These are phyloP conservation scores for Chloebia gouldiae DNA, from an alignment of 2,113 vertebrate genomes.

Conservation along the genomic window DNA sequence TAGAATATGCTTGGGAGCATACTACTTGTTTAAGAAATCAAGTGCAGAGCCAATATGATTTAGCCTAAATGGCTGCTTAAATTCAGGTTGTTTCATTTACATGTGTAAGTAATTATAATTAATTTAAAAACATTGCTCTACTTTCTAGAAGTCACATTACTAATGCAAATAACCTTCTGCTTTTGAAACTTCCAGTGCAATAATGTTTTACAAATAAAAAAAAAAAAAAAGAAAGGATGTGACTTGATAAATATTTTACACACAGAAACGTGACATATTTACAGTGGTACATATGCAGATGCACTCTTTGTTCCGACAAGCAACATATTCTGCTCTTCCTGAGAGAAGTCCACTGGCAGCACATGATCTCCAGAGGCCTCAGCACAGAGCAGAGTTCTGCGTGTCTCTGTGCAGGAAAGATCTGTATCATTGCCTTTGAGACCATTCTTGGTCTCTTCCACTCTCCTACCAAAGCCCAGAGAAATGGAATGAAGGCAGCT, in stretches of 20 bases:
- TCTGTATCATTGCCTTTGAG: background rate
- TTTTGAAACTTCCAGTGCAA: slow-evolving; percentile 18
- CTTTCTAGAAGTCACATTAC: slow-evolving; percentile 31
- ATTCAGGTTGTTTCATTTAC: slow-evolving; percentile 45
- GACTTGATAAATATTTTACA: slow-evolving; percentile 29
- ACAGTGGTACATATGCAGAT: background rate
- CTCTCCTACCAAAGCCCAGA: background rate
- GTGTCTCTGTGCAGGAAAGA: background rate
- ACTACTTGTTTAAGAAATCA: slow-evolving; percentile 8
- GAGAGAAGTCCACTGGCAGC: background rate
- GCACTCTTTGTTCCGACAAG: background rate
- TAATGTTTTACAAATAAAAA: background rate
- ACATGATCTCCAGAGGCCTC: background rate
- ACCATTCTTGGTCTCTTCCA: background rate
- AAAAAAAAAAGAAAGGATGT: background rate
- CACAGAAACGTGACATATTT: background rate
- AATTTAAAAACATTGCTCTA: slow-evolving; percentile 48
- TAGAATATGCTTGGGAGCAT: background rate
- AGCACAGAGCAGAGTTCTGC: background rate
- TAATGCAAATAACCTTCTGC: slow-evolving; percentile 38
- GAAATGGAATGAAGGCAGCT: background rate
- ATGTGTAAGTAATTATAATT: slow-evolving; percentile 48
- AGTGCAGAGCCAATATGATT: background rate
- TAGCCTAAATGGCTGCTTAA: slow-evolving; percentile 20
- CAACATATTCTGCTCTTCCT: background rate